Evolutionary conservation across 2,888 invertebrate species (phyloP), one percentile per base, ranked within the genome.

Genomic region (Uropetala carovei): DNA sequence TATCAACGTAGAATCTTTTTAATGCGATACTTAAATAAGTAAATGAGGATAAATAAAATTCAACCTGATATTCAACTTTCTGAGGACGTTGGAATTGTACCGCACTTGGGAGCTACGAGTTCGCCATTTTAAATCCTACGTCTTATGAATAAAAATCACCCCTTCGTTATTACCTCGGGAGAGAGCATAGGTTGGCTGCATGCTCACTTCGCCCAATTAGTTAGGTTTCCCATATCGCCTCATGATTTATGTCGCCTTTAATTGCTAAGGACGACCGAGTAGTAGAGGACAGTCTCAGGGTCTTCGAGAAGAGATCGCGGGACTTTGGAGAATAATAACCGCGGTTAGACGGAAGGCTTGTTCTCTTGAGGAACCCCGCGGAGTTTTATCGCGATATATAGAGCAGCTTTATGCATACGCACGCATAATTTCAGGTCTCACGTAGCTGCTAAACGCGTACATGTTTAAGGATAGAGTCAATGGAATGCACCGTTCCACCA

Each of bases 291-390:
- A 75, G 22, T 75, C 75, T 27, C 27, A 27, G 22, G 27, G 27
- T 75, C 22, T 75, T 13, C 22, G 27, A 22, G 75, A 27, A 22
- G 75, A 22, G 75, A 22, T 27, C 14, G 75, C 27, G 75, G 22
- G 75, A 75, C 75, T 75, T 27, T 11, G 27, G 75, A 75, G 75
- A 75, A 75, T 75, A 75, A 75, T 75, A 75, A 75, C 75, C n/a
- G 18, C 27, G 9, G 13, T 75, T 75, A 75, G 75, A 27, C 75
- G n/a, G 75, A 75, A 75, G 75, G 22, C 75, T 75, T 75, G 75
- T 75, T 75, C 75, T 75, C 22, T 10, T 11, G 11, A 27, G 75
- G 75, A 22, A 75, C 75, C 75, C 75, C 75, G 75, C 75, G 14
- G 75, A 75, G 75, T 75, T 75, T 75, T 75, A 75, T 75, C 75